phyloP scores from a whole-genome alignment of 2,888 invertebrate genomes.

The Drosophila imparisetae region DNA sequence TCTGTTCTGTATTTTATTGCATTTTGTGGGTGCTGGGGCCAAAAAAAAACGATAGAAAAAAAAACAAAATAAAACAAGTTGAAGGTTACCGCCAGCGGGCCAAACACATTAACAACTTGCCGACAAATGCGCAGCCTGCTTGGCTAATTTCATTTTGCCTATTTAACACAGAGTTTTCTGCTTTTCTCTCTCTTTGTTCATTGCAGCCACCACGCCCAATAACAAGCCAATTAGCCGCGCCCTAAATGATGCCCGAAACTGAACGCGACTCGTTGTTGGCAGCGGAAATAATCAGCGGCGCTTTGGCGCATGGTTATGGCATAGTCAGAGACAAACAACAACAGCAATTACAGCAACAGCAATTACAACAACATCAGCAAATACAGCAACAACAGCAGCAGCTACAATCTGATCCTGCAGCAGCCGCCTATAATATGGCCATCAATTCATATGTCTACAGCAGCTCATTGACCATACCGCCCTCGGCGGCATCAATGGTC shows the following conservation, averaged over 20 bases:
- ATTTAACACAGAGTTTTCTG: constrained; percentile 28
- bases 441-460: constrained; percentile 83
- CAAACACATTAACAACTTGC: constrained; percentile 50
- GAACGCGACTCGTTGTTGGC: constrained; percentile 82
- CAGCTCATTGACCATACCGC: constrained; percentile 82
- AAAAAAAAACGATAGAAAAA: constrained; percentile 8
- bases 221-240: constrained; percentile 52
- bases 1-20: constrained; percentile 72
- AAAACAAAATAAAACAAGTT: constrained; percentile 9
- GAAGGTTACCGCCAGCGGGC: constrained; percentile 29
- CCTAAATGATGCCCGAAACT: constrained; percentile 85
- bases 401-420: constrained; percentile 29
- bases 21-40: constrained; percentile 39
- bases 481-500: constrained; percentile 56
- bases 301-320: constrained; percentile 79
- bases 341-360: constrained; percentile 47
- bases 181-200: constrained; percentile 17
- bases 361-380: constrained; percentile 32
- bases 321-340: constrained; percentile 68
- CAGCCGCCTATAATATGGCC: constrained; percentile 69
- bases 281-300: constrained; percentile 83
- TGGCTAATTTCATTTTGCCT: constrained; percentile 54
- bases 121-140: constrained; percentile 64
- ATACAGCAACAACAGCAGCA: constrained; percentile 59
- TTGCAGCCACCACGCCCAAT: constrained; percentile 57